Conservation (phyloP, 2,113 vertebrate species). For the Equus quagga region DNA sequence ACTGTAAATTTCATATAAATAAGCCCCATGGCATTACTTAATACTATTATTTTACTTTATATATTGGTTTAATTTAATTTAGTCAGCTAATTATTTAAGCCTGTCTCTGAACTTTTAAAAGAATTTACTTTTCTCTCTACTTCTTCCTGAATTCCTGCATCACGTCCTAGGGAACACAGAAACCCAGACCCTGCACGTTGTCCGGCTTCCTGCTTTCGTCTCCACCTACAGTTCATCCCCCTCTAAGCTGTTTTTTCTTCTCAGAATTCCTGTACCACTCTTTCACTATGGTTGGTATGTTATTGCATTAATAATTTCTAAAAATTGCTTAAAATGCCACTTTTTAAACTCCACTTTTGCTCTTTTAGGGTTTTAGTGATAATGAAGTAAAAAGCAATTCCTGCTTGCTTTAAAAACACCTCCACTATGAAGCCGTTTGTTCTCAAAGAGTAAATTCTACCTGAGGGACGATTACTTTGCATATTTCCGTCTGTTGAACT, state of each 20-base stretch:
- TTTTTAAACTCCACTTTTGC: not conserved
- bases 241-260: not conserved
- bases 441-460: not conserved
- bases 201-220: not conserved
- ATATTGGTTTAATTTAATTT: constrained; percentile 5
- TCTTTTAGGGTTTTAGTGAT: not conserved
- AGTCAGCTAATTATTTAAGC: not conserved
- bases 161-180: not conserved
- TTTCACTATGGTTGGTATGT: not conserved
- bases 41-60: constrained; percentile 20
- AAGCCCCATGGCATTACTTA: not conserved
- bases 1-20: not conserved
- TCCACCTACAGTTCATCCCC: not conserved
- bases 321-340: not conserved
- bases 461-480: not conserved
- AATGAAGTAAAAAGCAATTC: not conserved
- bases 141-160: not conserved
- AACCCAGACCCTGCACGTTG: not conserved
- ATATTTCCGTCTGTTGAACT: not conserved
- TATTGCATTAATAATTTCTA: not conserved
- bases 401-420: not conserved
- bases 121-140: not conserved
- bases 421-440: not conserved
- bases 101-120: not conserved
- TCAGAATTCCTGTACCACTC: not conserved